These are phyloP conservation scores for Holacanthella duospinosa DNA, from an alignment of 2,888 invertebrate species.

Conservation along the genomic window DNA sequence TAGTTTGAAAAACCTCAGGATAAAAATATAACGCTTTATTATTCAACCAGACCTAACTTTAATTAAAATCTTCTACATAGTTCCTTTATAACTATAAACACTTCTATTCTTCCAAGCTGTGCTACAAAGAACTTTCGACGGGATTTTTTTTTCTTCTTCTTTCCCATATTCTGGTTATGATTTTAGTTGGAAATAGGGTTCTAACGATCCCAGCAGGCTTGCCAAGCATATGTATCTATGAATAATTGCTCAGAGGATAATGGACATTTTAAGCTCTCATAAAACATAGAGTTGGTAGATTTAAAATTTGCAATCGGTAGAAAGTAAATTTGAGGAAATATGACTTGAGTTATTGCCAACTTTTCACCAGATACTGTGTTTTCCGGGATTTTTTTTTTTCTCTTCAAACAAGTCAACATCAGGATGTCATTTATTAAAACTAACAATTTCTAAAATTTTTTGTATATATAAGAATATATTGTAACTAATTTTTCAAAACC, in stretches of 20 bases:
- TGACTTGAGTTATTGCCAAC: neutral
- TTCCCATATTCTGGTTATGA: neutral
- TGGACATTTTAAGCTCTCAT: neutral
- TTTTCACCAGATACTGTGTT: no score
- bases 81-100: neutral
- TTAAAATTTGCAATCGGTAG: neutral
- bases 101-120: neutral
- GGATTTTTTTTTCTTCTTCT: neutral
- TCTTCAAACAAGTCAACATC: no score
- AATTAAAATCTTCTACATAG: neutral
- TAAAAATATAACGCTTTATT: conserved; percentile 1
- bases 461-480: no score
- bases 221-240: conserved; percentile 1
- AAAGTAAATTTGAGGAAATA: neutral
- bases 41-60: conserved; percentile 5
- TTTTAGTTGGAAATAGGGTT: neutral
- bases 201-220: neutral
- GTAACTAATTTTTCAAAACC: no score
- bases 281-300: no score
- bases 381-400: no score
- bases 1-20: neutral
- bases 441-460: no score
- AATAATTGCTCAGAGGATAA: neutral
- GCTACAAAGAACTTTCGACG: neutral
- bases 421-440: no score